phyloP scores from a whole-genome alignment of 2,888 invertebrate species.

The Lysandra bellargus region DNA sequence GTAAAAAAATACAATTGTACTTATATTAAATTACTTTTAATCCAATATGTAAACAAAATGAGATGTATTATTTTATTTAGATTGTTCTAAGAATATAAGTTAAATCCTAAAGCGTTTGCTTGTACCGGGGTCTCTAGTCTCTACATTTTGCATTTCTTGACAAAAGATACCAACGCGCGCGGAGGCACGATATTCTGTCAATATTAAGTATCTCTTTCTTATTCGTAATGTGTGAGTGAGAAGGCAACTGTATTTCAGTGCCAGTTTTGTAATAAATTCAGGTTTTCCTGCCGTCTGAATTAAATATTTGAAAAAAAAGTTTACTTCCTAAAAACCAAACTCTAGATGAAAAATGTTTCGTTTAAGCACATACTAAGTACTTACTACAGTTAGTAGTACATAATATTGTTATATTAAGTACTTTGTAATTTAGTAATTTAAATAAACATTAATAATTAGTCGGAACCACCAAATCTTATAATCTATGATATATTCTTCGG shows the following conservation, averaged over 20 bases:
- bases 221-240: background rate
- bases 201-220: background rate
- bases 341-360: too few species aligned
- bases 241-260: background rate
- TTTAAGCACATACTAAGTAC: too few species aligned
- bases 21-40: background rate
- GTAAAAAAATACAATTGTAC: background rate
- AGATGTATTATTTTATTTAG: background rate
- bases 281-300: too few species aligned
- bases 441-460: background rate
- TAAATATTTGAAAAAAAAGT: too few species aligned
- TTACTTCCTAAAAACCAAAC: too few species aligned
- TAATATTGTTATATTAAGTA: too few species aligned
- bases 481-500: background rate
- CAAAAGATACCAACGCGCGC: slow-evolving; percentile 20
- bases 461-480: background rate
- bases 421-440: too few species aligned
- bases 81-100: background rate
- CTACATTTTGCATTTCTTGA: background rate
- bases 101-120: background rate
- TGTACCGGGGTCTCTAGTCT: background rate
- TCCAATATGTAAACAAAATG: background rate
- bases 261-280: background rate
- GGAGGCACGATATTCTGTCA: background rate
- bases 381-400: too few species aligned